Evolutionary conservation across 2,888 invertebrate genomes (phyloP).

Genomic region (Microplitis deprimator): DNA sequence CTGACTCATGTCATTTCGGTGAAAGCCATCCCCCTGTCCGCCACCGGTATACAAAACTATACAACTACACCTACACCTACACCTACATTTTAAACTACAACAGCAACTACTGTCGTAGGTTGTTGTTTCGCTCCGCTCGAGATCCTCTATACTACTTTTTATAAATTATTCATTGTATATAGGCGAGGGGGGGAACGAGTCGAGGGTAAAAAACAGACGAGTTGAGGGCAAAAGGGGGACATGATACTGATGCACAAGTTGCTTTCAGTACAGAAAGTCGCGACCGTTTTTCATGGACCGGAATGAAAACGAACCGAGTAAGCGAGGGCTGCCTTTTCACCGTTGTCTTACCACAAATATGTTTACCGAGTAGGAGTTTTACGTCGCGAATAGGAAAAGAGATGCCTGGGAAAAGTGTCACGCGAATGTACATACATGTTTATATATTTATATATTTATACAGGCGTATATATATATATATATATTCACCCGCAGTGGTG

Average conservation of each 20-base stretch:
- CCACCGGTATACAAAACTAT: not conserved
- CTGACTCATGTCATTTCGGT: slow-evolving; percentile 28
- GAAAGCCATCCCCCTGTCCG: slow-evolving; percentile 25
- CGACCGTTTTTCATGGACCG: slow-evolving; percentile 45
- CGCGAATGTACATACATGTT: not conserved
- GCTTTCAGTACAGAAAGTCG: slow-evolving; percentile 40
- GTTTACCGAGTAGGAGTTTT: slow-evolving; percentile 49
- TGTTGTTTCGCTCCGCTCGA: slow-evolving; percentile 36
- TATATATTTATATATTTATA: not conserved
- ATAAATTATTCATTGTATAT: slow-evolving; percentile 52
- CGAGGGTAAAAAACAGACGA: not conserved
- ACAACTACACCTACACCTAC: not conserved
- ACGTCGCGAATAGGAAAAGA: not conserved
- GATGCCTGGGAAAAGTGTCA: slow-evolving; percentile 10
- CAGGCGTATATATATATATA: not conserved
- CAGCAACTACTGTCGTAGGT: not conserved
- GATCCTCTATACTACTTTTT: slow-evolving; percentile 44
- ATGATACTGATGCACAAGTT: slow-evolving; percentile 29
- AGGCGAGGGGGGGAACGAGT: slow-evolving; percentile 40
- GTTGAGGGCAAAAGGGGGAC: not conserved
- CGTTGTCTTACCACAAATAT: slow-evolving; percentile 53
- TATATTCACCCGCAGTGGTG: not conserved
- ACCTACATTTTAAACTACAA: not conserved
- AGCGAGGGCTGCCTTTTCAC: slow-evolving; percentile 52
- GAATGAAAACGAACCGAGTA: slow-evolving; percentile 47